phyloP scores from a whole-genome alignment of 2,797 vertebrate genomes.

The Ctenopoma multispine region DNA sequence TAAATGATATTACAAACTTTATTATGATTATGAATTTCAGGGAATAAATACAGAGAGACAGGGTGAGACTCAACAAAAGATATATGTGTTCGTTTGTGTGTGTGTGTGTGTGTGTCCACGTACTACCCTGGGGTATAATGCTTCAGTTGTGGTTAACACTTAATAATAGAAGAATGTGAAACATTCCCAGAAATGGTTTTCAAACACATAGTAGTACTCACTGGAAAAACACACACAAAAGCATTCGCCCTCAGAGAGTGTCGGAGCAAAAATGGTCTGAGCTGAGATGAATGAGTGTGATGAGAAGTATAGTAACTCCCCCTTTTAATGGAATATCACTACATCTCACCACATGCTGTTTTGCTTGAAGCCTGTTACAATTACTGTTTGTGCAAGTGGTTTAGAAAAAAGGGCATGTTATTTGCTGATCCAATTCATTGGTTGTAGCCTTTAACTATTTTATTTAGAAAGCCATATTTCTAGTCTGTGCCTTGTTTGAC shows the following conservation, averaged over 20 bases:
- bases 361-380: conserved; percentile 19
- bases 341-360: conserved; percentile 23
- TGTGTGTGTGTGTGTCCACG: neutral
- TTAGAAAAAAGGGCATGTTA: conserved; percentile 14
- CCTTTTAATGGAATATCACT: conserved; percentile 29
- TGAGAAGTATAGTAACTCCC: conserved; percentile 54
- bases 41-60: conserved; percentile 3
- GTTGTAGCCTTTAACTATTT: conserved; percentile 40
- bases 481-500: conserved; percentile 53
- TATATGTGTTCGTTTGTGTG: neutral
- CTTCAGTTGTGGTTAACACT: conserved; percentile 2
- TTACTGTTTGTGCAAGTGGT: conserved; percentile 30
- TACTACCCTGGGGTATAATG: neutral
- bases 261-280: conserved; percentile 29
- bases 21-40: conserved; percentile 16
- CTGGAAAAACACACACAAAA: conserved; percentile 1
- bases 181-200: neutral
- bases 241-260: conserved; percentile 12
- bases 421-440: conserved; percentile 8
- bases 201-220: too few relatives aligned
- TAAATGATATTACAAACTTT: conserved; percentile 43
- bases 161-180: neutral
- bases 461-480: conserved; percentile 55
- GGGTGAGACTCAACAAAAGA: neutral
- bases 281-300: conserved; percentile 46